Evolutionary conservation across 1,140 invertebrate species (phyloP), one percentile per base, ranked within the genome.

Genomic region (Drosophila sturtevanti): DNA sequence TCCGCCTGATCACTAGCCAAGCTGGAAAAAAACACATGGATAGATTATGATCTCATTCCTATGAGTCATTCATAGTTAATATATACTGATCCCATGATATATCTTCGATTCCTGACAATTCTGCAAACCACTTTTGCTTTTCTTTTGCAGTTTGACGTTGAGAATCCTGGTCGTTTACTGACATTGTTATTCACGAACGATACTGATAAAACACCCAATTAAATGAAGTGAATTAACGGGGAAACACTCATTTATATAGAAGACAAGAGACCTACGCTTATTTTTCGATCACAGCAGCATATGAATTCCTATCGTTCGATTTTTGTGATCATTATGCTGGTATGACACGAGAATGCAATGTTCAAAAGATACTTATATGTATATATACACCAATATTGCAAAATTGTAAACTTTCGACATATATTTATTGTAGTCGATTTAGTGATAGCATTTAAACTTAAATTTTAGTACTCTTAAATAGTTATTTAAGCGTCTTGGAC

Each of bases 51-150:
- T 12, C 2, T 31, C 3, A 31, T 14, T 34, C 18, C n/a, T 2
- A 44, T 63, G 21, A 56, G 10, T 48, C 5, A 54, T 37, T 5
- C n/a, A 6, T 4, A 64, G 24, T 27, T 58, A 77, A 24, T 75
- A 89, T 85, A 84, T 51, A 91, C 90, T 77, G 58, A 55, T 91
- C 89, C 90, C 90, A 91, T 14, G 85, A 84, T 1, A 75, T 72
- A 24, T 90, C 75, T 10, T 66, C 56, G 0, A 58, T 55, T 5
- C 79, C 79, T 9, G 76, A 63, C 1, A 66, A 71, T 10, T 74
- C 73, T 0, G 67, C 82, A 54, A 91, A 91, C 12, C 56, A 55
- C 52, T 87, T 77, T 61, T 91, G 90, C 38, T 90, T 75, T 5
- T 81, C 71, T 10, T 16, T 54, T 4, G 72, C 70, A 10, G 59